These are phyloP conservation scores for Notocelia uddmanniana DNA, from an alignment of 2,888 invertebrate genomes.

Conservation along the genomic window DNA sequence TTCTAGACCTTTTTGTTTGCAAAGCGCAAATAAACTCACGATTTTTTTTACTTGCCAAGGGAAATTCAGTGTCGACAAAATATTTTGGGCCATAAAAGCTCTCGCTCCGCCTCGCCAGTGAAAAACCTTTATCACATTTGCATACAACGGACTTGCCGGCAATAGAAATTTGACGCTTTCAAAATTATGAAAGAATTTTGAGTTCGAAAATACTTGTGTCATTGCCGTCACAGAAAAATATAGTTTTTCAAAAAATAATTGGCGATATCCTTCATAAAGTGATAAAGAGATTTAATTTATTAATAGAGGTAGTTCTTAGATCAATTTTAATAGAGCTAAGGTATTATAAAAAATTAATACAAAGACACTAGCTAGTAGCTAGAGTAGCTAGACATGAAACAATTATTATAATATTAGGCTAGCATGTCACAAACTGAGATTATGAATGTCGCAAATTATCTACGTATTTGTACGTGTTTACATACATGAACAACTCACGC, in stretches of 20 bases:
- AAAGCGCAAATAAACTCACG: too few species aligned
- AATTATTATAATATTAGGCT: not conserved
- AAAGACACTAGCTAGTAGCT: not conserved
- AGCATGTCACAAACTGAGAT: constrained; percentile 17
- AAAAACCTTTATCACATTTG: not conserved
- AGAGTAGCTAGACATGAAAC: not conserved
- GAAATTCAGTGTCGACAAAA: too few species aligned
- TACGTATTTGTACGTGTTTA: too few species aligned
- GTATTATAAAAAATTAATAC: too few species aligned
- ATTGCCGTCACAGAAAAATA: not conserved
- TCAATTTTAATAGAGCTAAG: too few species aligned
- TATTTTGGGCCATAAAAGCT: not conserved
- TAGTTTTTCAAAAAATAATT: too few species aligned
- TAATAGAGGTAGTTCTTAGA: not conserved
- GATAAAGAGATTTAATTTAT: not conserved
- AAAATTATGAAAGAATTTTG: not conserved
- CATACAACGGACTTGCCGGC: not conserved
- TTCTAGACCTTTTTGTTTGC: too few species aligned
- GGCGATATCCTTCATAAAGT: not conserved
- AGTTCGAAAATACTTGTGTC: not conserved
- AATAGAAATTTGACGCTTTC: not conserved
- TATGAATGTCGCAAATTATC: constrained; percentile 19
- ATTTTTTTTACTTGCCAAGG: too few species aligned
- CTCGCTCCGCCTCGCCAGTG: not conserved
- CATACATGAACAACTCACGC: not conserved